Percentiles rank a stretch among this genome's conserved stretches.
Conservation (phyloP, 2,888 invertebrate species). For the Ganaspis brasiliensis region DNA sequence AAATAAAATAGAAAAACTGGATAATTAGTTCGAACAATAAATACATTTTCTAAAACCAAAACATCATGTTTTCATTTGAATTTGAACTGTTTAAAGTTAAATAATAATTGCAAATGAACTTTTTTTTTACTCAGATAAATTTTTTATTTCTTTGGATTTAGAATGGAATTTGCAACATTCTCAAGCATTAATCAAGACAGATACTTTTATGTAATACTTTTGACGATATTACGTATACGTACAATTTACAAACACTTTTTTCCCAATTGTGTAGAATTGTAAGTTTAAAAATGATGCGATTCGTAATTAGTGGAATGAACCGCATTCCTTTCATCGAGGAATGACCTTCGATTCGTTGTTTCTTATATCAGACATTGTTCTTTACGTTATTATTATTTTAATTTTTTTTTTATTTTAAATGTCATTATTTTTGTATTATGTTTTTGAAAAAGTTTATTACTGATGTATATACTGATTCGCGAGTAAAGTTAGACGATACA, state of each 20-base stretch:
- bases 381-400: neutral
- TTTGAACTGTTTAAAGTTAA: neutral
- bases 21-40: no score
- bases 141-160: neutral
- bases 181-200: slow-evolving; percentile 10
- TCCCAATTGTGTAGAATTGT: neutral
- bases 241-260: neutral
- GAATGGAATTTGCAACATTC: slow-evolving; percentile 39
- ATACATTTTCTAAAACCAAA: no score
- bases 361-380: no score
- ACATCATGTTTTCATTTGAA: no score
- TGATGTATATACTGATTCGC: no score
- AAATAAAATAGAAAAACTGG: no score
- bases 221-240: slow-evolving; percentile 31
- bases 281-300: neutral
- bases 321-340: slow-evolving; percentile 1
- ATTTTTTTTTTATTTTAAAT: neutral
- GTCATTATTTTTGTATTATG: no score
- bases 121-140: neutral
- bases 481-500: no score
- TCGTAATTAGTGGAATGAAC: neutral
- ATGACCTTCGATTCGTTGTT: slow-evolving; percentile 17
- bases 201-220: slow-evolving; percentile 34
- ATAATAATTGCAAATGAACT: slow-evolving; percentile 5
- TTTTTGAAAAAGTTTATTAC: no score